Evolutionary conservation across 2,888 invertebrate genomes (phyloP), one percentile per base, ranked within the genome.

Genomic region (Lagria hirta): DNA sequence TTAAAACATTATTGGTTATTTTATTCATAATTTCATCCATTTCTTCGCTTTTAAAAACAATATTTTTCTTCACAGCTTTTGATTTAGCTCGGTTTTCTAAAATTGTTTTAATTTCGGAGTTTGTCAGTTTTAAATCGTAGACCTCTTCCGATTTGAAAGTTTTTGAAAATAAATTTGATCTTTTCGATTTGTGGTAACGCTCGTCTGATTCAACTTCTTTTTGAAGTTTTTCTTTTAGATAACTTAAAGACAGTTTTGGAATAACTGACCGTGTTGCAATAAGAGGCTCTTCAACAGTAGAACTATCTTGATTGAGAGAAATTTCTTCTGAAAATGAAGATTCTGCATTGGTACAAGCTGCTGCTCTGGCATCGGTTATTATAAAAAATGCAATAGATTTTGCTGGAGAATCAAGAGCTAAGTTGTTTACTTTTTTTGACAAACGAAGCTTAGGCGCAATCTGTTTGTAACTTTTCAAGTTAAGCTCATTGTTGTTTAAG

Each of bases 301-400:
- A n/a, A n/a, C n/a, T n/a, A n/a, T 69, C 71, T 18, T 75, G 58
- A 43, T 74, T 73, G 8, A 55, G 37, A 28, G 53, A 40, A 28
- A 64, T 63, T 52, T 65, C 63, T 49, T 66, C 59, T 3, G n/a
- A n/a, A n/a, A n/a, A n/a, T n/a, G n/a, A n/a, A n/a, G 61, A 58
- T 46, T 68, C 64, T 11, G 64, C 57, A 3, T 58, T 54, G 2
- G 61, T 59, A 49, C 85, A 85, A 10, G 80, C 78, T 33, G 78
- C 74, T 13, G 83, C 70, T 60, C 81, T 77, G 0, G 83, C 80
- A 35, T 77, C 78, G 0, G 86, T 83, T 6, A 88, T 63, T 0
- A 87, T 83, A 81, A 86, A 88, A 65, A 88, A 88, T 0, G 82
- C 84, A 27, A 88, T 79, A 0, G 84, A 81, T 57, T 78, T 78